Conservation (phyloP, 2,797 vertebrate genomes). For the Typhlichthys subterraneus region DNA sequence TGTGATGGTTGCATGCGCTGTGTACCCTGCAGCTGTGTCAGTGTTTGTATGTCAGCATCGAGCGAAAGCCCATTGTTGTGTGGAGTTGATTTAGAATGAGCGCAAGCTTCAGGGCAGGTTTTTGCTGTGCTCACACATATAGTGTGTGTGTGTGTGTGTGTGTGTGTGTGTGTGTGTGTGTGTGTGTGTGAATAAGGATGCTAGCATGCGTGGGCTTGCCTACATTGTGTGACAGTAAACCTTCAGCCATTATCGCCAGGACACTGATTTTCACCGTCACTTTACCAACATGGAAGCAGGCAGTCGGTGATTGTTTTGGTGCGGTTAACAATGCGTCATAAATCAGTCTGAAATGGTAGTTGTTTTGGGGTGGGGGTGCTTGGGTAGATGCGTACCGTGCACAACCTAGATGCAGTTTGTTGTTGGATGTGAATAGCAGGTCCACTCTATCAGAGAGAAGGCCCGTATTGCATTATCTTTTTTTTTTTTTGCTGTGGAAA, state of each 20-base stretch:
- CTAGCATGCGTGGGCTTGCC: conserved; percentile 11
- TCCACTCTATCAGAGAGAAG: conserved; percentile 36
- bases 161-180: conserved; percentile 10
- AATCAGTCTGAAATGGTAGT: conserved; percentile 40
- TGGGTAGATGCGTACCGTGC: background rate
- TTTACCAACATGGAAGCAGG: conserved; percentile 2
- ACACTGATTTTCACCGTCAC: conserved; percentile 4
- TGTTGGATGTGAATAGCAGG: conserved; percentile 8
- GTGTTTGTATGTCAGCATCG: no score
- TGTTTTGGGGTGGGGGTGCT: background rate
- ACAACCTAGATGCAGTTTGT: conserved; percentile 14
- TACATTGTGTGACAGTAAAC: conserved; percentile 5
- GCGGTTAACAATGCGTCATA: conserved; percentile 56
- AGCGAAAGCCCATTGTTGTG: conserved; percentile 8
- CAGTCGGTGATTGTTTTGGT: conserved; percentile 28
- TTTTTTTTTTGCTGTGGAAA: conserved; percentile 18
- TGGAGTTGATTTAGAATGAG: conserved; percentile 13
- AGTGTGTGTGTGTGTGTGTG: conserved; percentile 10
- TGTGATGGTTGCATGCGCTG: conserved; percentile 22
- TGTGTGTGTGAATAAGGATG: conserved; percentile 8
- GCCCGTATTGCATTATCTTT: conserved; percentile 38
- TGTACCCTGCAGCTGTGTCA: conserved; percentile 10
- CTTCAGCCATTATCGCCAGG: background rate
- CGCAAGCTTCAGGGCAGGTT: conserved; percentile 5
- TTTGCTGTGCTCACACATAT: background rate